Conservation (phyloP, 2,888 invertebrate genomes). For the Nowickia ferox region DNA sequence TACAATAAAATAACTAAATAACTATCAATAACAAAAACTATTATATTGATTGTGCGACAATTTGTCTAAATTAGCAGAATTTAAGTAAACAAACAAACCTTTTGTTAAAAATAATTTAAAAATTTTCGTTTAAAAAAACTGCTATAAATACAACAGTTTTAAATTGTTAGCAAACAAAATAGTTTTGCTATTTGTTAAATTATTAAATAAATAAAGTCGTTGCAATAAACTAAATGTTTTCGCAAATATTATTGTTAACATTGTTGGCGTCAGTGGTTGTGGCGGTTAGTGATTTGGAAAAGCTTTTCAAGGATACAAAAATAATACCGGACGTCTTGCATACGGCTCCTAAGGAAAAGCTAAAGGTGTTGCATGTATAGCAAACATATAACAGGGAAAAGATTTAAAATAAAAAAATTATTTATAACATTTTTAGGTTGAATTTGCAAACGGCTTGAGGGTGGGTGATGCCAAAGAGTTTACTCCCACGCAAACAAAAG, state of each 20-base stretch:
- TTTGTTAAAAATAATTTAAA: constrained; percentile 17
- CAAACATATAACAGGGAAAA: not conserved
- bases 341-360: constrained; percentile 74
- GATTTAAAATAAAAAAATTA: not conserved
- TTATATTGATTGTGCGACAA: constrained; percentile 8
- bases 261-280: not conserved
- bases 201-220: not conserved
- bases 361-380: constrained; percentile 69
- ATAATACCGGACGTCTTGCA: constrained; percentile 76
- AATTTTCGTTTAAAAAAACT: not conserved
- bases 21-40: not conserved
- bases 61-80: constrained; percentile 36
- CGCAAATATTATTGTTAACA: not conserved
- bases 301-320: constrained; percentile 75
- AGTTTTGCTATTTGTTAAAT: not conserved
- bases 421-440: constrained; percentile 69
- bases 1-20: not conserved
- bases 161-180: constrained; percentile 3
- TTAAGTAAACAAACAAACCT: constrained; percentile 42
- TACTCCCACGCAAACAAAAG: constrained; percentile 86
- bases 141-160: constrained; percentile 37
- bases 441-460: constrained; percentile 80
- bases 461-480: constrained; percentile 87
- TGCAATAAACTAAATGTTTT: constrained; percentile 33
- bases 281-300: constrained; percentile 70